Conservation (phyloP, 2,888 invertebrate species). For the Apotomis capreana region DNA sequence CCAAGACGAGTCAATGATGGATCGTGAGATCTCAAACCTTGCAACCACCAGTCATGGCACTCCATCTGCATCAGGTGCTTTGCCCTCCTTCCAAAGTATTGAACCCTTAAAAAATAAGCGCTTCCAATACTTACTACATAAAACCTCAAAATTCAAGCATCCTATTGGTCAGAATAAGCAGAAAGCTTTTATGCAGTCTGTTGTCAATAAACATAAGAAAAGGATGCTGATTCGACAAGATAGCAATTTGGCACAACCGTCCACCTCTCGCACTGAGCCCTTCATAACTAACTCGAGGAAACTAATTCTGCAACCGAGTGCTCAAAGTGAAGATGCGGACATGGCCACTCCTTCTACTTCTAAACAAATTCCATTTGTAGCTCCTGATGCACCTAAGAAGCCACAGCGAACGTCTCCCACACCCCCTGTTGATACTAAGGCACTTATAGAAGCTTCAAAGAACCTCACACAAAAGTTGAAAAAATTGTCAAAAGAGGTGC, state of each 20-base stretch:
- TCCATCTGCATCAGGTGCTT: constrained; percentile 68
- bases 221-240: constrained; percentile 72
- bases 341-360: constrained; percentile 70
- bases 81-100: constrained; percentile 76
- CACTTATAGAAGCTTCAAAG: constrained; percentile 94
- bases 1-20: constrained; percentile 78
- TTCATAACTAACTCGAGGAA: constrained; percentile 71
- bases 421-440: constrained; percentile 86
- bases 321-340: constrained; percentile 68
- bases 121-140: constrained; percentile 79
- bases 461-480: constrained; percentile 96
- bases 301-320: constrained; percentile 66
- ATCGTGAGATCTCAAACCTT: constrained; percentile 78
- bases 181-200: constrained; percentile 80
- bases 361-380: constrained; percentile 68
- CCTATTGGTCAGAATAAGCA: constrained; percentile 79
- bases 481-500: constrained; percentile 94
- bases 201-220: constrained; percentile 80
- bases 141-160: constrained; percentile 80
- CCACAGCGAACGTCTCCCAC: constrained; percentile 66
- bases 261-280: constrained; percentile 74
- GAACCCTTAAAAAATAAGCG: constrained; percentile 79
- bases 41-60: constrained; percentile 77
- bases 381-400: constrained; percentile 70
- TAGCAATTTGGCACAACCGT: constrained; percentile 66